Conservation (phyloP, 1,140 invertebrate species). For the Drosophila mayri region DNA sequence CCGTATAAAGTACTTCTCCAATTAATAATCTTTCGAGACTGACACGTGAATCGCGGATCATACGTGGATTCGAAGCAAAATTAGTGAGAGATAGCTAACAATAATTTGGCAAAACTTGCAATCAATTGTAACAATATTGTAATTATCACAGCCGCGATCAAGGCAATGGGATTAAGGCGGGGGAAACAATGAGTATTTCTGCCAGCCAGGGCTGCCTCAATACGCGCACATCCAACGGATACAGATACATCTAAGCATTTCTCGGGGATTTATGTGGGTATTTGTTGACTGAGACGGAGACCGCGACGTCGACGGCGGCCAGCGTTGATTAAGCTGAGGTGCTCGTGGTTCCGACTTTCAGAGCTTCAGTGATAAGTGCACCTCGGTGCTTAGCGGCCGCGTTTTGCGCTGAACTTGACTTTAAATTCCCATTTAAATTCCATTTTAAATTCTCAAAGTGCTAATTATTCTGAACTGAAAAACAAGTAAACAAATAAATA, state of each 20-base stretch:
- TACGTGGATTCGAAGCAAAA: background rate
- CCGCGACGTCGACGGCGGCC: constrained; percentile 23
- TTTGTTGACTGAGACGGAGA: constrained; percentile 18
- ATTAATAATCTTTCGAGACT: constrained; percentile 2
- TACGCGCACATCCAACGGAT: constrained; percentile 26
- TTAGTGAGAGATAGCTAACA: constrained; percentile 31
- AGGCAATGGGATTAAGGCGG: constrained; percentile 36
- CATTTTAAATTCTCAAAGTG: constrained; percentile 4
- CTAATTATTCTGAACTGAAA: constrained; percentile 5
- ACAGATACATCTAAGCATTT: constrained; percentile 24
- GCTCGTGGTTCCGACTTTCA: constrained; percentile 30
- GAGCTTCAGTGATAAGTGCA: constrained; percentile 73
- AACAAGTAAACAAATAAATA: background rate
- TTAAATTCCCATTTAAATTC: constrained; percentile 20
- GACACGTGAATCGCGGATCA: constrained; percentile 40
- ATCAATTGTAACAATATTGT: constrained; percentile 58
- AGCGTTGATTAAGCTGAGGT: constrained; percentile 64
- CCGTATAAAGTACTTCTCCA: constrained; percentile 1
- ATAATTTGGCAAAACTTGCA: constrained; percentile 61
- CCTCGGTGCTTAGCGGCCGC: constrained; percentile 50
- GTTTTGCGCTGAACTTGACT: constrained; percentile 9
- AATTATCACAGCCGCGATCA: constrained; percentile 46
- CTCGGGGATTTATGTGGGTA: constrained; percentile 7
- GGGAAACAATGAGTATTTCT: constrained; percentile 23
- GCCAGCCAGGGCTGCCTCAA: constrained; percentile 56